Percentiles rank a stretch among this genome's conserved stretches.
Evolutionary conservation across 2,113 vertebrate genomes (phyloP).

Genomic region (Castor canadensis): DNA sequence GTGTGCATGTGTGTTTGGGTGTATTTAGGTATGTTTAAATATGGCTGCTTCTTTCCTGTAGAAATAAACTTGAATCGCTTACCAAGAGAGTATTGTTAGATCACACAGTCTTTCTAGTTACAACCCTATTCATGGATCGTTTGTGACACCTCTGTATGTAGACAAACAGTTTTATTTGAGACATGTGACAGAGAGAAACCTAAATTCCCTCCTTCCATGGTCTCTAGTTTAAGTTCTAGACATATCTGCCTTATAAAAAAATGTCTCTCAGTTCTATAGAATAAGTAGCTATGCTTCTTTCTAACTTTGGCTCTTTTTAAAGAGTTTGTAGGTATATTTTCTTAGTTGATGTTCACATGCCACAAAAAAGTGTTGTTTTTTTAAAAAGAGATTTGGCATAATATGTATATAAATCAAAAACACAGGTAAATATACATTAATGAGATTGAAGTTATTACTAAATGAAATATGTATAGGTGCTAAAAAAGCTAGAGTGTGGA

Average conservation of each 20-base stretch:
- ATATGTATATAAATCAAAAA: background rate
- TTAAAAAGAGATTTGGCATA: background rate
- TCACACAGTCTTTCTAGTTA: no score
- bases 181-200: background rate
- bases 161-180: background rate
- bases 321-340: background rate
- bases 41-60: background rate
- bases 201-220: background rate
- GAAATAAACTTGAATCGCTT: background rate
- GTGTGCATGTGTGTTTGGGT: no score
- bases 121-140: background rate
- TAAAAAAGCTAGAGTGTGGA: background rate
- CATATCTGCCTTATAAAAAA: slow-evolving; percentile 12
- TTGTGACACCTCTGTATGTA: background rate
- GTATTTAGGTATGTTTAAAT: no score
- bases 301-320: background rate
- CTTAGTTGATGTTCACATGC: background rate
- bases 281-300: background rate
- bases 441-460: background rate
- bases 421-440: background rate
- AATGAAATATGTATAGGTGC: background rate
- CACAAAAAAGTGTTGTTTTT: background rate
- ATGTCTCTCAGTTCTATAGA: background rate
- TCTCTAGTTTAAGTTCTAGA: background rate
- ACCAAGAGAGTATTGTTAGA: background rate